Percentiles rank a stretch among this genome's conserved stretches.
Evolutionary conservation across 2,888 invertebrate species (phyloP).

Genomic region (Allophyes oxyacanthae): DNA sequence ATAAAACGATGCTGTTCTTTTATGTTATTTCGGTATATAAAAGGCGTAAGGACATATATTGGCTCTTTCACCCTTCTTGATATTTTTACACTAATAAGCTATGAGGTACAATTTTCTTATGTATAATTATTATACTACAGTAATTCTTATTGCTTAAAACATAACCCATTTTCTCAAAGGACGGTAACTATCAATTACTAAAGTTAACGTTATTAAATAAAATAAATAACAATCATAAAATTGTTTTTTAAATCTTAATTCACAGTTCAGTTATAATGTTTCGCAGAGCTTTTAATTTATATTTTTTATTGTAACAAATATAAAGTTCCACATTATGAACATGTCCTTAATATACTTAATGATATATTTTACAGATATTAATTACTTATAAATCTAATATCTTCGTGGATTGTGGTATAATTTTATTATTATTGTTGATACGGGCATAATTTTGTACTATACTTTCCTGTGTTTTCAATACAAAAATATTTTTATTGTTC

Average conservation of each 20-base stretch:
- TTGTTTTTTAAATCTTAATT: slow-evolving; percentile 1
- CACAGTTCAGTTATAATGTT: slow-evolving; percentile 15
- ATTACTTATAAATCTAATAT: slow-evolving; percentile 27
- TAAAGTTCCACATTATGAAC: slow-evolving; percentile 7
- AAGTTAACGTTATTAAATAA: slow-evolving; percentile 23
- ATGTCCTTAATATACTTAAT: slow-evolving; percentile 6
- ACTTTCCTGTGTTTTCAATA: slow-evolving; percentile 39
- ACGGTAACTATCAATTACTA: slow-evolving; percentile 59
- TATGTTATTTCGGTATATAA: slow-evolving; percentile 16
- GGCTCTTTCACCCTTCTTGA: slow-evolving; percentile 40
- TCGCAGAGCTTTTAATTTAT: slow-evolving; percentile 21
- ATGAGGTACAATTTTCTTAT: slow-evolving; percentile 55
- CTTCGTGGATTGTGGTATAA: slow-evolving; percentile 15
- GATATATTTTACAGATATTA: slow-evolving; percentile 34
- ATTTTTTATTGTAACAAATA: slow-evolving; percentile 17
- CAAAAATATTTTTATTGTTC: slow-evolving; percentile 17
- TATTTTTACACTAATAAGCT: slow-evolving; percentile 34
- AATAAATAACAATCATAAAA: slow-evolving; percentile 20
- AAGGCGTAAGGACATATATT: slow-evolving; percentile 24
- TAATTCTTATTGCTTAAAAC: slow-evolving; percentile 36
- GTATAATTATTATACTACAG: slow-evolving; percentile 19
- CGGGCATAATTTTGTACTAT: slow-evolving; percentile 56
- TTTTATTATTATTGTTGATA: slow-evolving; percentile 11
- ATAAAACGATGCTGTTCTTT: neutral
- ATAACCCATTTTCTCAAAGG: slow-evolving; percentile 50